Base-by-base conservation (phyloP, 64 coral and sea anemone genomes). In the Montipora cactus region DNA sequence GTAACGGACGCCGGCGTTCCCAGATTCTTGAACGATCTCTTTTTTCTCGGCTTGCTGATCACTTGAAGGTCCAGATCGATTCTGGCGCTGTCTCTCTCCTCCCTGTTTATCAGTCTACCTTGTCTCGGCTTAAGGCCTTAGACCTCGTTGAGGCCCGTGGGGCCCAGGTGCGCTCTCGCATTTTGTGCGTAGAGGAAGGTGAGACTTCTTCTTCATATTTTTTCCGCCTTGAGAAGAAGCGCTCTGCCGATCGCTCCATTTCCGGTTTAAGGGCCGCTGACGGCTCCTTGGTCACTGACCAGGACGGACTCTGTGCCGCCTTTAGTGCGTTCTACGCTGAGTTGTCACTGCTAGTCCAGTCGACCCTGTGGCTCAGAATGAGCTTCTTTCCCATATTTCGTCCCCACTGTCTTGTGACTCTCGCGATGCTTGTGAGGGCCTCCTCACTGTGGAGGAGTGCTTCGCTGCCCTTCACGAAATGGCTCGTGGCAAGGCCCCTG, bases 111-210 rank as follows among this genome's bases (percentile, higher is more conserved):
- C 6, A 81, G 7, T 11, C 2, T 3, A 9, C 25, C 0, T 62
- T 74, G 0, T 5, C 52, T 1, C n/a, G 67, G 6, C 0, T 89
- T 4, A 13, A 70, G 2, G 1, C 15, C 0, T 10, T 89, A 7
- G 66, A 87, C 9, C 25, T 22, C 0, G 4, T 23, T 0, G 51
- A 1, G 2, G 90, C 82, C 19, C 4, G 48, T 0, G 87, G 87
- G 2, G 76, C 69, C 0, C 59, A 57, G 44, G 81, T 89, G 0
- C 28, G 92, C 0, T 47, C 49, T 1, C 14, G 77, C 5, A 19
- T 73, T 2, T 45, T 15, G 3, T 89, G 92, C 87, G 77, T 48
- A 1, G 87, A 94, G 7, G 78, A 94, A 12, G 77, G 78, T 1
- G 86, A 94, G 6, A 1, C 49, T 8, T 74, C 78, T 1, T 80